A percentile compares a stretch with the other conserved stretches of the same genome.
phyloP scores from a whole-genome alignment of 2,888 invertebrate species.

The Drosophila mettleri region DNA sequence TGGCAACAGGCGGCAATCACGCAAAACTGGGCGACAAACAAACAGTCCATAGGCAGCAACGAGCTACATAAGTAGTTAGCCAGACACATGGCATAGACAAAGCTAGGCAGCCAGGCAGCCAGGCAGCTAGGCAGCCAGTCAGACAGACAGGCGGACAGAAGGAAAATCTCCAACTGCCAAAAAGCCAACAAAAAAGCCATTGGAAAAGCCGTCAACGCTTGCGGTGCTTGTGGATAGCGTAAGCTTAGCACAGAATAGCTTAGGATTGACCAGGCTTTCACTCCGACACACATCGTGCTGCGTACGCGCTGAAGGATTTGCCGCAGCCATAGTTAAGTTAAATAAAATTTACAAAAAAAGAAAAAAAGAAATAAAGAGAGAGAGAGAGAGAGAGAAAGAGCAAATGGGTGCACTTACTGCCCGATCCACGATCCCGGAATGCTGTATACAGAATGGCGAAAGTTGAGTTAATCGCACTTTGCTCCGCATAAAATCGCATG shows the following conservation, averaged over 20 bases:
- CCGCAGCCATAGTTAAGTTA: too few relatives aligned
- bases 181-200: slow-evolving; percentile 19
- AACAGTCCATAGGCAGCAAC: slow-evolving; percentile 28
- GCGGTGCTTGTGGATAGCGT: slow-evolving; percentile 32
- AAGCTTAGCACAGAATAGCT: slow-evolving; percentile 67
- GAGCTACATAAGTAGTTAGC: slow-evolving; percentile 39
- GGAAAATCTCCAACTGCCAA: slow-evolving; percentile 8
- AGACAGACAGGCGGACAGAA: not conserved
- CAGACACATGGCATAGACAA: slow-evolving; percentile 16
- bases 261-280: slow-evolving; percentile 59
- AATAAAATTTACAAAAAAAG: too few relatives aligned
- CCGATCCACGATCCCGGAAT: slow-evolving; percentile 87
- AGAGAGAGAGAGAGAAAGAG: too few relatives aligned
- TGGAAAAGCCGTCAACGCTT: slow-evolving; percentile 19
- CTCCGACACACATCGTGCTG: not conserved
- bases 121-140: not conserved
- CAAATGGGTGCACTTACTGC: slow-evolving; percentile 78
- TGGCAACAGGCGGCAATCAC: slow-evolving; percentile 80
- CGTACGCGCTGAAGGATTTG: slow-evolving; percentile 18
- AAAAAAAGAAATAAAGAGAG: not conserved
- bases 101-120: not conserved
- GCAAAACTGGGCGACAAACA: slow-evolving; percentile 51
- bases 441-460: slow-evolving; percentile 92
- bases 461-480: slow-evolving; percentile 87
- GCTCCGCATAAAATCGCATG: slow-evolving; percentile 90